These are phyloP conservation scores for Leptopilina myrica DNA, from an alignment of 2,888 invertebrate species.

Conservation along the genomic window DNA sequence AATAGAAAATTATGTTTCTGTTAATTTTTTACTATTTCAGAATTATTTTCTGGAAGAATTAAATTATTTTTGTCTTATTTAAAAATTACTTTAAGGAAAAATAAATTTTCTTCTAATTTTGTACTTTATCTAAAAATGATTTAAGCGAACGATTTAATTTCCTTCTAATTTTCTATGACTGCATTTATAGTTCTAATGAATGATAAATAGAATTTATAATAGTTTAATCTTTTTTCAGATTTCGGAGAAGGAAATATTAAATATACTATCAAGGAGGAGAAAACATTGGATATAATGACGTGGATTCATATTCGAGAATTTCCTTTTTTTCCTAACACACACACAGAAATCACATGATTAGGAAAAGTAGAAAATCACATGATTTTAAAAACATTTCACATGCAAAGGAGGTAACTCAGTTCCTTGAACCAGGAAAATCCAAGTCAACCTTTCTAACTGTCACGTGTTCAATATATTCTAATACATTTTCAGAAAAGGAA, in stretches of 20 bases:
- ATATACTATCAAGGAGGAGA: not conserved
- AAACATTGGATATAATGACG: not conserved
- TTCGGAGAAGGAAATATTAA: not conserved
- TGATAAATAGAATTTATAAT: no score
- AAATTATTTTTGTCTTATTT: no score
- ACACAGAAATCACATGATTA: conserved; percentile 1
- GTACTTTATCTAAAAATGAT: no score
- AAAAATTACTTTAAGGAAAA: no score
- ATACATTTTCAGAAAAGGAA: no score
- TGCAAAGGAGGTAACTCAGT: conserved; percentile 6
- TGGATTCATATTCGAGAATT: not conserved
- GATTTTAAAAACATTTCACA: conserved; percentile 7
- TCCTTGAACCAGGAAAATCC: conserved; percentile 5
- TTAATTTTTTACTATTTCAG: no score
- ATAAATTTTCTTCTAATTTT: no score
- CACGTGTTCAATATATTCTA: not conserved
- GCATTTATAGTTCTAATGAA: no score
- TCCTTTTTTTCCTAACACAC: not conserved
- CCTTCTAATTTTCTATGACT: no score
- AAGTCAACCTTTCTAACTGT: not conserved
- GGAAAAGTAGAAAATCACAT: conserved; percentile 1
- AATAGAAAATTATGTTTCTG: no score
- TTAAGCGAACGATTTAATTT: no score
- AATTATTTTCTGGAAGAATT: no score
- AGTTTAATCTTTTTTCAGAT: not conserved